Base-by-base conservation (phyloP, 2,113 vertebrate species). In the Leptobrachium leishanense region DNA sequence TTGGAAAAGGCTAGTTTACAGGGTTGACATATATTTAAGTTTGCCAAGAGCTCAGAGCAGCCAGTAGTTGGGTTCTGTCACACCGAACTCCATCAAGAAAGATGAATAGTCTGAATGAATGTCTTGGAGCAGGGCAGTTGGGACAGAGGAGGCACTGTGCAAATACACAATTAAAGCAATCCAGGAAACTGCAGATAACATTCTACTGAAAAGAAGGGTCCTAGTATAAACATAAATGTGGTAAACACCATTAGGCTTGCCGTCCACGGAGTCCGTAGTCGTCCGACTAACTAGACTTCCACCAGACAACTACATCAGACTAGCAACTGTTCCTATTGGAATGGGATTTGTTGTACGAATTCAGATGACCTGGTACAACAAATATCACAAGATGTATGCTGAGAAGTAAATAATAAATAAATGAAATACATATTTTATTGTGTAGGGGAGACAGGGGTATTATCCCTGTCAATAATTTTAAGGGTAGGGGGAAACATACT, bases 1-100 rank as follows among this genome's bases (percentile, higher is more conserved):
- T 91, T 92, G 91, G 91, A 89, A 94, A 92, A 88, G 83, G 85
- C 83, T 89, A 83, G 87, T 84, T 92, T 93, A 90, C 85, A 91
- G 84, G 89, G 86, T 88, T 82, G 66, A 83, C 88, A 87, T 88
- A 83, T 88, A 83, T 82, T 72, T 83, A 87, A 79, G 86, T 84
- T 81, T 84, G 85, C 83, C 72, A 85, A 73, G 50, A 73, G 70
- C 63, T 67, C 71, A 81, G 65, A 81, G 43, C 43, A 81, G 64
- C 63, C 66, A n/a, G 12, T 71, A 73, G 70, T 70, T 46, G 43
- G 70, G 71, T 20, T 68, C 10, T 12, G 42, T 3, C 31, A 12
- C 70, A 10, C 6, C 9, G 11, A 12, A 12, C 20, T 43, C 66
- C 59, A 72, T 59, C 40, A 41, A 44, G 55, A 55, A 31, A 67